Base-by-base conservation (phyloP, 2,113 vertebrate species). In the Halichoeres trimaculatus region DNA sequence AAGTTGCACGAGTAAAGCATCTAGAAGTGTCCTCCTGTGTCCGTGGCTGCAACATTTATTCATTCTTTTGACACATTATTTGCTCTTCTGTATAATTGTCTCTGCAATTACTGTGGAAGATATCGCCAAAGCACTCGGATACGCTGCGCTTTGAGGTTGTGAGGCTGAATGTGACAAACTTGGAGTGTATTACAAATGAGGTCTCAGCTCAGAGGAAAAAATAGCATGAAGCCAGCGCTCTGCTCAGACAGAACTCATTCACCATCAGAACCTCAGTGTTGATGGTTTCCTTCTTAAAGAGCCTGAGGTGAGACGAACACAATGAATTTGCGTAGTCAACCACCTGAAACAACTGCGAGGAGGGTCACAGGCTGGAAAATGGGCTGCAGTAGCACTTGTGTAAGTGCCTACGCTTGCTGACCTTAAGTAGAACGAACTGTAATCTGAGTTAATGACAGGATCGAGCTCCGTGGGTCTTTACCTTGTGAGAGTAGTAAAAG, bases 401-500 rank as follows among this genome's bases (percentile, higher is more conserved):
- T 74, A 72, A 67, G 80, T 58, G 63, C 48, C 77, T 84, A 82
- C 85, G 84, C 70, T 77, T 45, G 54, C 84, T 87, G 91, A 91
- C 90, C 88, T 88, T 88, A 89, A 82, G 78, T 66, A 83, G 76
- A 78, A 86, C 8, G 68, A 66, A 45, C 76, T 62, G 66, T 87
- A 85, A 88, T 83, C 61, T 80, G 68, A 83, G 63, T 81, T 86
- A 85, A 88, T 85, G 82, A 75, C 83, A 65, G 74, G 45, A 79
- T 70, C 65, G 76, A 70, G 76, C 62, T 88, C 62, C 67, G 53
- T 60, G 69, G 69, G 78, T 45, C 62, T 85, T 95, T 96, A 99
- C 97, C 97, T 96, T 96, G 93, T 98, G 97, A 85, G 97, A 99
- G 93, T 98, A 98, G 94, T 97, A 99, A 95, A 99, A 99, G 88